A percentile compares a stretch with the other conserved stretches of the same genome.
Conservation (phyloP, 1,140 invertebrate genomes). For the Drosophila kikkawai region DNA sequence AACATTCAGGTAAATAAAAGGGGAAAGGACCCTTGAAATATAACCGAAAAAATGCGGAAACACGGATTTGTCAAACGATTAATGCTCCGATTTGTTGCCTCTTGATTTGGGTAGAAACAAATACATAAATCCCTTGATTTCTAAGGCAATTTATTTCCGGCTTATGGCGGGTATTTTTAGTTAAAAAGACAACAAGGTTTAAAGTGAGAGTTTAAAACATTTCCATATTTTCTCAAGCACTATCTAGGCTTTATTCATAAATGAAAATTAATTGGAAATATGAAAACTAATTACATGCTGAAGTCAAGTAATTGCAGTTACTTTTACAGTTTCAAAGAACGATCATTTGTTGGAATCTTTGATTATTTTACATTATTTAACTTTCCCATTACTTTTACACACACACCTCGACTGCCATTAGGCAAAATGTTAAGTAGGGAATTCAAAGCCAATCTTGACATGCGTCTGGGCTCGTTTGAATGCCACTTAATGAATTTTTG, state of each 20-base stretch:
- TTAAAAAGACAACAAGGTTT: neutral
- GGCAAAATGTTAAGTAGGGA: neutral
- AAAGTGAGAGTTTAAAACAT: neutral
- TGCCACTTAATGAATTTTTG: conserved; percentile 41
- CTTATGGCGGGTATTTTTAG: neutral
- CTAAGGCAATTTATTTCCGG: conserved; percentile 2
- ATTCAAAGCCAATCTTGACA: neutral
- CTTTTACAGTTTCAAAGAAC: conserved; percentile 5
- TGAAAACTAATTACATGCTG: neutral
- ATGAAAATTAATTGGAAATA: neutral
- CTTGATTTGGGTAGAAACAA: neutral
- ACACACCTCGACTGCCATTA: conserved; percentile 1
- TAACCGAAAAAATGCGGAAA: neutral
- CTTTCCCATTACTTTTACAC: neutral
- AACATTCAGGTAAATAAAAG: conserved; percentile 8
- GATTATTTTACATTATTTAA: conserved; percentile 18
- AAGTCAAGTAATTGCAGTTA: conserved; percentile 1
- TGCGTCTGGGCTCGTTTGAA: neutral
- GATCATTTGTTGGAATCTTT: neutral
- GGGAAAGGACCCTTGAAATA: neutral
- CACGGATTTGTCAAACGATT: conserved; percentile 15
- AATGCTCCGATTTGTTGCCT: neutral
- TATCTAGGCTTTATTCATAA: neutral
- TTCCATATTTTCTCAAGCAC: neutral
- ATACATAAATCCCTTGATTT: neutral